These are phyloP conservation scores for Aselliscus stoliczkanus DNA, from an alignment of 2,797 vertebrate species.

Conservation along the genomic window DNA sequence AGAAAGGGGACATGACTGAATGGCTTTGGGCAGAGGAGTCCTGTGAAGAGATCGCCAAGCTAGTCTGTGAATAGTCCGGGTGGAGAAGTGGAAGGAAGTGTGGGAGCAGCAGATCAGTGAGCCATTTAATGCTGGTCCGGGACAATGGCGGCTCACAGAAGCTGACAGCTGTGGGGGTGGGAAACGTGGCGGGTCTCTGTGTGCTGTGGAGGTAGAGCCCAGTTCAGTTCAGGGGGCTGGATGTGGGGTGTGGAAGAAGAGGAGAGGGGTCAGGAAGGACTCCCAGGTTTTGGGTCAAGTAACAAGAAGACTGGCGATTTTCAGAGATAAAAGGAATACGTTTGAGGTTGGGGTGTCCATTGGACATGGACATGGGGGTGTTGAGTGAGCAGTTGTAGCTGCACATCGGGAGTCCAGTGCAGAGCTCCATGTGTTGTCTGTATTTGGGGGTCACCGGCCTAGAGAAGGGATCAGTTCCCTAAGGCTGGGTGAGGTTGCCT, in stretches of 20 bases:
- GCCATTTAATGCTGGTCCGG: too few relatives aligned
- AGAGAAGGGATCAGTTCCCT: background rate
- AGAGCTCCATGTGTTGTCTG: too few relatives aligned
- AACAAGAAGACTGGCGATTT: background rate
- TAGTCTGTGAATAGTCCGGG: background rate
- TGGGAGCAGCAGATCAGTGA: fast-evolving
- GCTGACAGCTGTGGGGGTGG: background rate
- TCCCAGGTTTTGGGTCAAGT: background rate
- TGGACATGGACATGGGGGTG: fast-evolving
- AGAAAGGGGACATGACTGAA: background rate
- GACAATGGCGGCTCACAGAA: fast-evolving
- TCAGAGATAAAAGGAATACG: fast-evolving
- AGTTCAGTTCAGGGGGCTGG: fast-evolving
- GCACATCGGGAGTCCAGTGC: fast-evolving
- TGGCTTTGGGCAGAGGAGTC: too few relatives aligned
- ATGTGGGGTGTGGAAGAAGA: background rate
- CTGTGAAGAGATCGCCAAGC: background rate
- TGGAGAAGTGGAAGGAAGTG: background rate
- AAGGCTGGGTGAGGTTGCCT: too few relatives aligned
- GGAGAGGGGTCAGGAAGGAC: background rate
- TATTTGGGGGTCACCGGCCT: too few relatives aligned
- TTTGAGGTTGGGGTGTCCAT: background rate
- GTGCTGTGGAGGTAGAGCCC: too few relatives aligned
- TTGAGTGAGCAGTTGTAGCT: background rate
- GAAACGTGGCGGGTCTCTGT: background rate